phyloP scores from a whole-genome alignment of 2,888 invertebrate species.

The Heteromurus nitidus region DNA sequence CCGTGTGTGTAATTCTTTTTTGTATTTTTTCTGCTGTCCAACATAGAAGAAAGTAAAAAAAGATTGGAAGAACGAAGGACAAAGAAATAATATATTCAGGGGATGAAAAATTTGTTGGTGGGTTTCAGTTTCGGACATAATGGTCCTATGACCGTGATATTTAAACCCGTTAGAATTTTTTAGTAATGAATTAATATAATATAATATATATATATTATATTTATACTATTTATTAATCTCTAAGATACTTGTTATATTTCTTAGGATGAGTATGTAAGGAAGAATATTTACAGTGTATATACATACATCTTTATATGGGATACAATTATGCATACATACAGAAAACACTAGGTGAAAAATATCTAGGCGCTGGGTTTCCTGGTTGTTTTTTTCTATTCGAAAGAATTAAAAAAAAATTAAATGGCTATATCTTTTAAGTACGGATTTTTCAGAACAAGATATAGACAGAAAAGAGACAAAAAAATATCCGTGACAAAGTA shows the following conservation, averaged over 20 bases:
- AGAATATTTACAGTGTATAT: conserved; percentile 12
- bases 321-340: not conserved
- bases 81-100: too few relatives aligned
- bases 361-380: conserved; percentile 40
- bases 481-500: not conserved
- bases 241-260: conserved; percentile 10
- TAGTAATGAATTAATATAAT: conserved; percentile 39
- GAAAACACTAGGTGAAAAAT: not conserved
- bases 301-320: conserved; percentile 1
- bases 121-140: conserved; percentile 23
- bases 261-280: not conserved
- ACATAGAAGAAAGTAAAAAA: not conserved
- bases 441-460: conserved; percentile 7
- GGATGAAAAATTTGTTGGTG: not conserved
- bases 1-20: not conserved
- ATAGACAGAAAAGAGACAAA: not conserved
- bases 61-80: not conserved
- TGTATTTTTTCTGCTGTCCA: conserved; percentile 10
- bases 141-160: conserved; percentile 63
- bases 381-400: conserved; percentile 18
- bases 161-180: conserved; percentile 57
- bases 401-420: not conserved
- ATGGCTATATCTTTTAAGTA: conserved; percentile 8
- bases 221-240: conserved; percentile 59
- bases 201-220: conserved; percentile 64